Percentiles rank a stretch among this genome's conserved stretches.
Conservation (phyloP, 1,140 invertebrate species). For the Cepaea nemoralis region DNA sequence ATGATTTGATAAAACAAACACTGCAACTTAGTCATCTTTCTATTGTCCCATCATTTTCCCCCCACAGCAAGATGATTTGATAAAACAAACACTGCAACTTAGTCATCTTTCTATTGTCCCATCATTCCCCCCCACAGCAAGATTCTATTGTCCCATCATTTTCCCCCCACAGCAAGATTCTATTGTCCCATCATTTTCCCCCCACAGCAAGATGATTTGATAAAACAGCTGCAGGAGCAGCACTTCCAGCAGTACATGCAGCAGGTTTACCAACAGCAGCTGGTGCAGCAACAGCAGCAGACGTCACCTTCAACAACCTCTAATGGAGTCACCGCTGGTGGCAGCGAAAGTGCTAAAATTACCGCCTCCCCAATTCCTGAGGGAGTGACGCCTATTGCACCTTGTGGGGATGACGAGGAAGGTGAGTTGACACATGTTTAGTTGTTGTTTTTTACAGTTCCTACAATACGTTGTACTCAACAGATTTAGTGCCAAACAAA, state of each 20-base stretch:
- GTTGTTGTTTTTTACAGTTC: not conserved
- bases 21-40: no score
- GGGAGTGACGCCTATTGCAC: constrained; percentile 16
- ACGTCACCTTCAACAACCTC: not conserved
- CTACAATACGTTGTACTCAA: no score
- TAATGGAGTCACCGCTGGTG: constrained; percentile 3
- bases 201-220: constrained; percentile 87
- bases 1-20: no score
- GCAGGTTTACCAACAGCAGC: constrained; percentile 79
- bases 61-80: no score
- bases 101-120: no score
- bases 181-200: not conserved
- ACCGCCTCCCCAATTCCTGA: constrained; percentile 14
- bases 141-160: no score
- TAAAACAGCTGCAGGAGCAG: constrained; percentile 93
- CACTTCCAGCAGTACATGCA: constrained; percentile 99
- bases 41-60: no score
- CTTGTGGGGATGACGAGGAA: constrained; percentile 42
- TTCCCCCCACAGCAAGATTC: no score
- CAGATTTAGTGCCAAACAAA: no score
- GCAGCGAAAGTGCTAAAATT: constrained; percentile 34
- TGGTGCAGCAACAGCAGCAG: constrained; percentile 70
- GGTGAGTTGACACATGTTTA: constrained; percentile 28
- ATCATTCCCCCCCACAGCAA: no score
- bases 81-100: no score